Base-by-base conservation (phyloP, 2,888 invertebrate species). In the Hesperia comma region DNA sequence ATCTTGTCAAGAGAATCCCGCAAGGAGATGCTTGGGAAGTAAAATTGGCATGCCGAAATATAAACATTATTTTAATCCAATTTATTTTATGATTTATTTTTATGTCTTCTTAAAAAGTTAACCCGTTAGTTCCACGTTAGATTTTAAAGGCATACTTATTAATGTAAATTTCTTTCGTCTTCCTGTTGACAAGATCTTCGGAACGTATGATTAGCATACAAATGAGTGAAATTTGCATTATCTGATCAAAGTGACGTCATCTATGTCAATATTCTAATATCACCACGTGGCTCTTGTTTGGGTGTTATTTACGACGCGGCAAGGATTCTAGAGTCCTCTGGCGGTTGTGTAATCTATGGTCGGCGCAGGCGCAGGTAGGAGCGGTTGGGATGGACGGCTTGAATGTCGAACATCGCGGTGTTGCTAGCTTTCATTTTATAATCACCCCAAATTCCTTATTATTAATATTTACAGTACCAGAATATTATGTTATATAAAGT, bases 321-420 rank as follows among this genome's bases (percentile, higher is more conserved):
- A 19, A 33, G 26, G 57, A 57, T 51, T 32, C 53, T 33, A 17
- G 61, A 8, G 37, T 43, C 40, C 49, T 75, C 74, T 76, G 70
- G 67, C 54, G 56, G 26, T 64, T 62, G 53, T 41, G 72, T 82
- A 80, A 75, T 86, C 85, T 85, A 77, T 84, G 78, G 77, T 72
- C 75, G 70, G 74, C 74, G 75, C 76, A 55, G 66, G 73, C 80
- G 86, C 87, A 89, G 89, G 90, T 87, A 89, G 85, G 73, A 72
- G 68, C 72, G 78, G 77, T 73, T 80, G 84, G 85, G 86, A 87
- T 87, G 85, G 83, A 84, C 85, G 85, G 84, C 85, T 87, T 86
- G 84, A 88, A 87, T 84, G 84, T 85, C 83, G 84, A 86, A 83
- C 77, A 76, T 76, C 55, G 66, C 61, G 41, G 86, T 78, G 86